Base-by-base conservation (phyloP, 2,888 invertebrate genomes). In the Pegoplata infirma region DNA sequence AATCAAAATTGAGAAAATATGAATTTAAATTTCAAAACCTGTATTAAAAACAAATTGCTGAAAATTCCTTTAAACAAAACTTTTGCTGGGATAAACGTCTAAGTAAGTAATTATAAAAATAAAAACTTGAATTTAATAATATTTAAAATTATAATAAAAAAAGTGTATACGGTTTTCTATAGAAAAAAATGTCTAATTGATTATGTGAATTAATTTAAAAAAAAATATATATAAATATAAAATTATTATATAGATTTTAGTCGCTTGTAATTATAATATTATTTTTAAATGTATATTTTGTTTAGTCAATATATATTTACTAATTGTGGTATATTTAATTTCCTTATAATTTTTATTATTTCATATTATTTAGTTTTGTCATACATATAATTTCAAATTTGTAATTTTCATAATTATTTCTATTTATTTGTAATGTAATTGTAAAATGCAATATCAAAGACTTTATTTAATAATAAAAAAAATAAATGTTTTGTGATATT, bases 401-500 rank as follows among this genome's bases (percentile, higher is more conserved):
- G 3, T 7, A 28, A 4, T 28, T 7, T 8, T 28, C 6, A 6
- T 28, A 7, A 28, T 6, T 32, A 32, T 32, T 32, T n/a, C n/a
- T 32, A 32, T 32, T 10, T 10, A 32, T 40, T 40, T 40, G 36
- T 40, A 40, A 40, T 40, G 36, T 12, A 40, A 40, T 40, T 40
- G n/a, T 40, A 32, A n/a, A 47, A 71, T 51, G 51, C 55, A 64
- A 75, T 72, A 76, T 59, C 64, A 75, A 75, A 78, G 71, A 80
- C 73, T 78, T 76, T 77, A 44, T 67, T 59, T 58, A 44, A 61
- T 51, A 40, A 36, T 25, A 59, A n/a, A 72, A 81, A 81, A 72
- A 81, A 81, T 80, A 81, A 81, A 79, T 67, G 73, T 73, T 80
- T 80, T 81, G 80, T 80, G 79, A 80, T 79, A 80, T 80, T 80